Conservation (phyloP, 2,888 invertebrate species). For the Sinhomidia bicolor region DNA sequence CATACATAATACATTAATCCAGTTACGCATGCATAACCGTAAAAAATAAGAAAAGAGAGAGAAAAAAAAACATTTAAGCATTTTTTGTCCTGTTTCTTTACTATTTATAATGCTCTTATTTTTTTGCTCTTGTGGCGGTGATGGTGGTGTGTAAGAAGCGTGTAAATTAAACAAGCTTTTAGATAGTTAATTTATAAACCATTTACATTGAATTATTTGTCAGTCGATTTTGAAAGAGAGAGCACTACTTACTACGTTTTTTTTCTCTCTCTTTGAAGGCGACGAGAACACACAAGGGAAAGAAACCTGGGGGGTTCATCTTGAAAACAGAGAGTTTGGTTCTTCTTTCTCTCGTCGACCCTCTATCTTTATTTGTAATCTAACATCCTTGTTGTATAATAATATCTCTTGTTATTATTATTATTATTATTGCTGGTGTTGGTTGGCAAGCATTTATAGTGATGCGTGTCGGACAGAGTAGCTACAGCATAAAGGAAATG, state of each 20-base stretch:
- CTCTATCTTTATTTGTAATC: conserved; percentile 65
- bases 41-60: conserved; percentile 16
- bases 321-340: not conserved
- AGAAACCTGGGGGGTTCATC: conserved; percentile 68
- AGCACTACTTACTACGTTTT: too few relatives aligned
- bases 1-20: conserved; percentile 47
- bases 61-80: conserved; percentile 27
- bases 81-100: not conserved
- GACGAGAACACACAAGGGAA: conserved; percentile 74
- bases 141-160: conserved; percentile 63
- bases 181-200: conserved; percentile 74
- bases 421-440: not conserved
- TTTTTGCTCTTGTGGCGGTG: not conserved
- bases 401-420: not conserved
- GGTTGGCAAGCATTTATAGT: conserved; percentile 59
- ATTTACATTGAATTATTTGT: conserved; percentile 74
- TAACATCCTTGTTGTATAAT: conserved; percentile 60
- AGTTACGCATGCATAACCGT: conserved; percentile 63
- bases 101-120: not conserved
- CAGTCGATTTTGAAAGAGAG: too few relatives aligned
- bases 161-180: conserved; percentile 74
- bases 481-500: conserved; percentile 65
- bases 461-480: conserved; percentile 74
- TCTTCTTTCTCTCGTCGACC: conserved; percentile 24
- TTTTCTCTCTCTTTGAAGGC: conserved; percentile 66